Evolutionary conservation across 2,888 invertebrate species (phyloP).

Genomic region (Aradus depressus): DNA sequence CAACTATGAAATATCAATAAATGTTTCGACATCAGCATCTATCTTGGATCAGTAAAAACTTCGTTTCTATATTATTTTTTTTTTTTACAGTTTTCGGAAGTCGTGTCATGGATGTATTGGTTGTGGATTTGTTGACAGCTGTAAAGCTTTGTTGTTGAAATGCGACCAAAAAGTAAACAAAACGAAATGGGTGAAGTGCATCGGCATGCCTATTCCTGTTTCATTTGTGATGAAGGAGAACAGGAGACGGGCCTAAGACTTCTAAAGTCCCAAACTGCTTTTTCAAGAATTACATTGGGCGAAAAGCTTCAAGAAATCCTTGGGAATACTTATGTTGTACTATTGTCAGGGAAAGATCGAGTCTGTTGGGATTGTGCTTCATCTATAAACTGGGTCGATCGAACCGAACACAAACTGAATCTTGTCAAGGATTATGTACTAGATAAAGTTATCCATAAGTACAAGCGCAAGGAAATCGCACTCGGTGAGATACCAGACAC

Average conservation of each 20-base stretch:
- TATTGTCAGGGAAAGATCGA: constrained; percentile 19
- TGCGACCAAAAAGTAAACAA: too few species aligned
- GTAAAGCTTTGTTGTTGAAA: too few species aligned
- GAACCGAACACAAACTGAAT: constrained; percentile 23
- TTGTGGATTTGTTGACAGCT: too few species aligned
- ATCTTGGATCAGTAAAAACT: too few species aligned
- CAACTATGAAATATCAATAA: too few species aligned
- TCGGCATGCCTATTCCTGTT: too few species aligned
- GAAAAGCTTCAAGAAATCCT: constrained; percentile 26
- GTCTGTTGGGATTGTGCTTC: constrained; percentile 26
- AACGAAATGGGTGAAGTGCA: too few species aligned
- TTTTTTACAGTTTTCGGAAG: too few species aligned
- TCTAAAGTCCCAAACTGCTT: constrained; percentile 21
- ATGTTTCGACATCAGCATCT: too few species aligned
- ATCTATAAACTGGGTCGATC: constrained; percentile 24
- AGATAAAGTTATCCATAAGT: constrained; percentile 20
- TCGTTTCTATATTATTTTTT: too few species aligned
- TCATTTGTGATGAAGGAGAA: constrained; percentile 20
- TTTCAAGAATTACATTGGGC: constrained; percentile 23
- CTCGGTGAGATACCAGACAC: constrained; percentile 7
- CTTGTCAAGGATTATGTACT: constrained; percentile 21
- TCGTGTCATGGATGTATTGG: too few species aligned
- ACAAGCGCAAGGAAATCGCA: constrained; percentile 23
- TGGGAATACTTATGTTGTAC: constrained; percentile 21
- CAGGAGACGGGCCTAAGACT: constrained; percentile 23